Conservation (phyloP, 2,797 vertebrate genomes). For the Champsocephalus esox region DNA sequence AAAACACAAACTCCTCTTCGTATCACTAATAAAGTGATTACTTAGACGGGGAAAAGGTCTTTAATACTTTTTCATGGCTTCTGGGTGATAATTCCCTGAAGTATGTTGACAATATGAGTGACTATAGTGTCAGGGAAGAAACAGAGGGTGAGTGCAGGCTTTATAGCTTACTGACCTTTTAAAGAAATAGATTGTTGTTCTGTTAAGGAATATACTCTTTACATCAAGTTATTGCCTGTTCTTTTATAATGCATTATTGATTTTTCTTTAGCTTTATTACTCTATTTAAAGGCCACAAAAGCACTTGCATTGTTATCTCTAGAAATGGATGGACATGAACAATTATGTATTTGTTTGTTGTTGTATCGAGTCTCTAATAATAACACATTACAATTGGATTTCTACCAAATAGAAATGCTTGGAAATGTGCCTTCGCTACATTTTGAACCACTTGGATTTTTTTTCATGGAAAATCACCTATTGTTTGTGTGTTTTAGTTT, state of each 20-base stretch:
- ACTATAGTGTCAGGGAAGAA: conserved; percentile 60
- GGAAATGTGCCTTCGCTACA: background rate
- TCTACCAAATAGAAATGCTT: conserved; percentile 4
- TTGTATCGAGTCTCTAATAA: conserved; percentile 10
- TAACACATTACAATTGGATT: conserved; percentile 4
- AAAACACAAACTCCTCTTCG: conserved; percentile 87
- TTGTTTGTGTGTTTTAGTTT: background rate
- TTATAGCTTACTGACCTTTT: conserved; percentile 82
- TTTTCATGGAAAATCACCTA: background rate
- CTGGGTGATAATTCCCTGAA: conserved; percentile 76
- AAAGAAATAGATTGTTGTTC: conserved; percentile 76
- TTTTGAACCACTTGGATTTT: background rate
- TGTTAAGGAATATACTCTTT: conserved; percentile 71
- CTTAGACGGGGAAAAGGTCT: conserved; percentile 75
- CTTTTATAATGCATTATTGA: conserved; percentile 84
- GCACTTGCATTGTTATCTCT: conserved; percentile 37
- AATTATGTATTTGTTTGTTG: conserved; percentile 30
- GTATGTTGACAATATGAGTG: conserved; percentile 77
- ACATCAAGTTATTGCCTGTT: conserved; percentile 71
- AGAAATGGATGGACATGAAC: conserved; percentile 24
- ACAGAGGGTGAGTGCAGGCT: conserved; percentile 62
- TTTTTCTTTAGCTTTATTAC: conserved; percentile 74
- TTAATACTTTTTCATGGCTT: conserved; percentile 77
- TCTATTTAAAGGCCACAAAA: conserved; percentile 70
- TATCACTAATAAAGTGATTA: conserved; percentile 85